phyloP scores from a whole-genome alignment of 30 jellyfish, hydroid and myxozoan species.

The Catostylus mosaicus region DNA sequence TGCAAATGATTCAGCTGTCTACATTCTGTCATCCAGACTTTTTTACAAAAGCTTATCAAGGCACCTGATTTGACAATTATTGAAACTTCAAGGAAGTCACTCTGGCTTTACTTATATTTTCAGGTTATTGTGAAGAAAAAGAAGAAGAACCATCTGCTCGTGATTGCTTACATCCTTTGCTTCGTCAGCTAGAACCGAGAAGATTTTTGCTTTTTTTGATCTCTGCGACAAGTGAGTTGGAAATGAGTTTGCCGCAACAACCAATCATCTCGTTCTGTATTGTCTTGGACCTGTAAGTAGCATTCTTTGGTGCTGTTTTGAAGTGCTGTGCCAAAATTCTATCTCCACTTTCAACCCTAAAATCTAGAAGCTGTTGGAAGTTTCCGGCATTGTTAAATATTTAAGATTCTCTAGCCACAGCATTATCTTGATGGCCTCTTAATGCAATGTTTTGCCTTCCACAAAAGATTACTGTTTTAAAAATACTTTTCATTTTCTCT shows the following conservation, averaged over 20 bases:
- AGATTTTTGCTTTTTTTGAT: slow-evolving; percentile 32
- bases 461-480: slow-evolving; percentile 22
- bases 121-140: too few relatives aligned
- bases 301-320: slow-evolving; percentile 53
- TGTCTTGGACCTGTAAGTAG: slow-evolving; percentile 64
- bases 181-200: slow-evolving; percentile 68
- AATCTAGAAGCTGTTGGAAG: slow-evolving; percentile 61
- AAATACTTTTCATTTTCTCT: slow-evolving; percentile 1
- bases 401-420: too few relatives aligned
- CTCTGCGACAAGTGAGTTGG: not conserved
- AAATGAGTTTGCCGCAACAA: slow-evolving; percentile 55
- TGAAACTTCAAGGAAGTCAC: too few relatives aligned
- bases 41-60: too few relatives aligned
- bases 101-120: too few relatives aligned
- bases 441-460: slow-evolving; percentile 37
- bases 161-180: slow-evolving; percentile 34
- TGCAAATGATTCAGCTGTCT: too few relatives aligned
- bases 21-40: too few relatives aligned
- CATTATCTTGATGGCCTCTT: slow-evolving; percentile 56
- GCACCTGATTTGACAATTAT: too few relatives aligned
- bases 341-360: slow-evolving; percentile 61
- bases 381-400: slow-evolving; percentile 54
- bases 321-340: slow-evolving; percentile 37
- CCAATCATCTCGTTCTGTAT: slow-evolving; percentile 63
- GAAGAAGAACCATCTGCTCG: slow-evolving; percentile 65